A percentile compares a stretch with the other conserved stretches of the same genome.
Evolutionary conservation across 1,140 invertebrate genomes (phyloP).

Genomic region (Polypedilum vanderplanki): DNA sequence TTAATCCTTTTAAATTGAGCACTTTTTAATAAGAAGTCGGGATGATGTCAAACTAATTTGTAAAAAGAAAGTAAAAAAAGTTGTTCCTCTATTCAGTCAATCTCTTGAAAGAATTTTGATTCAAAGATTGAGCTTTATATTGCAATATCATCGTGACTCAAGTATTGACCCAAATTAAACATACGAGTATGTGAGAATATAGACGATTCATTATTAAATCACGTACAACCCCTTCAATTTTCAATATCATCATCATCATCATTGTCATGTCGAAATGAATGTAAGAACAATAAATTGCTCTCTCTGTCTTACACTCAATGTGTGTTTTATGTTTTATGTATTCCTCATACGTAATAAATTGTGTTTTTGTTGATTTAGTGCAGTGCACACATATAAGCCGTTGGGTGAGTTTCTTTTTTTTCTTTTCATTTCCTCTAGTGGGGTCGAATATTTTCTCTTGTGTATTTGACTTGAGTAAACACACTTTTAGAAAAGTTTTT

Average conservation of each 20-base stretch:
- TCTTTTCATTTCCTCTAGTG: too few relatives aligned
- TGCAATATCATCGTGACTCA: background rate
- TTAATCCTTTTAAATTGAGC: background rate
- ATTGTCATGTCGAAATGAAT: background rate
- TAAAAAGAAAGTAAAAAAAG: background rate
- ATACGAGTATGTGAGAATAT: background rate
- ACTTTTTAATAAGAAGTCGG: background rate
- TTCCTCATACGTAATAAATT: background rate
- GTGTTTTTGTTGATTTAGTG: background rate
- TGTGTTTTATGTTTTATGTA: background rate
- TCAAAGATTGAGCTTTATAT: background rate
- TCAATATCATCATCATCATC: conserved; percentile 17
- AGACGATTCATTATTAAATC: background rate
- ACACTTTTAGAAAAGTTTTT: too few relatives aligned
- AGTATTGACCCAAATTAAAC: conserved; percentile 13
- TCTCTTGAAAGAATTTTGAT: too few relatives aligned
- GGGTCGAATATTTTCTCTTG: too few relatives aligned
- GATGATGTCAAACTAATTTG: conserved; percentile 7
- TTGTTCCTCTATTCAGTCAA: too few relatives aligned
- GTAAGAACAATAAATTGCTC: background rate
- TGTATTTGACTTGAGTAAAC: too few relatives aligned
- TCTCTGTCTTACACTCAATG: too few relatives aligned
- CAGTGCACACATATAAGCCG: too few relatives aligned
- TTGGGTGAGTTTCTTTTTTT: too few relatives aligned
- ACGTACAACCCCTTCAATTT: conserved; percentile 11